These are phyloP conservation scores for Galeopsomyia nigrocyanea DNA, from an alignment of 2,888 invertebrate genomes.

Conservation along the genomic window DNA sequence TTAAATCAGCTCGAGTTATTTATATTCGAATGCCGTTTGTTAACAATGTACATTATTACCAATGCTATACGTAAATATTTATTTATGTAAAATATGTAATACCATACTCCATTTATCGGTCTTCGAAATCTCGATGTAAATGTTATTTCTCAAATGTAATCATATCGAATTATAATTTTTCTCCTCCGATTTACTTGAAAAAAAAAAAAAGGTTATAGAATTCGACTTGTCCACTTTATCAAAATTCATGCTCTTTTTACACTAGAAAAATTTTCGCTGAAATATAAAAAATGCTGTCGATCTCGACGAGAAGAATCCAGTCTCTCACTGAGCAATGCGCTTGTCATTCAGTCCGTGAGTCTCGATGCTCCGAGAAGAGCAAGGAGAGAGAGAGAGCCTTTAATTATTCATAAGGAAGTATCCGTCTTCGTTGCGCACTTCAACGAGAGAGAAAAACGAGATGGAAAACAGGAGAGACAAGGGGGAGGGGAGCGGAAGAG, in stretches of 20 bases:
- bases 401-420: constrained; percentile 45
- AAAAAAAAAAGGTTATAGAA: too few species aligned
- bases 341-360: constrained; percentile 37
- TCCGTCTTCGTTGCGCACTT: constrained; percentile 32
- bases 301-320: constrained; percentile 1
- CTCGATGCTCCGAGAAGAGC: constrained; percentile 1
- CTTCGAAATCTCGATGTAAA: too few species aligned
- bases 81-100: too few species aligned
- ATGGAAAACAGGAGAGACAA: background rate
- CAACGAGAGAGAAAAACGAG: constrained; percentile 26
- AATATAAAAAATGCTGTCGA: constrained; percentile 36
- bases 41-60: too few species aligned
- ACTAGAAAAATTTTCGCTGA: background rate
- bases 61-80: too few species aligned
- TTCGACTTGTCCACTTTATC: too few species aligned
- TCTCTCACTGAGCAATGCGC: constrained; percentile 5
- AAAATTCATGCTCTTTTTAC: background rate
- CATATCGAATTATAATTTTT: too few species aligned
- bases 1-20: too few species aligned
- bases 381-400: constrained; percentile 31
- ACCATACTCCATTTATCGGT: too few species aligned
- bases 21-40: too few species aligned
- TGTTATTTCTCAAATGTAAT: too few species aligned
- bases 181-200: too few species aligned
- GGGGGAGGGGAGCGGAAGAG: constrained; percentile 13